Evolutionary conservation across 2,888 invertebrate genomes (phyloP), one percentile per base, ranked within the genome.

Genomic region (Augiades crinisus): DNA sequence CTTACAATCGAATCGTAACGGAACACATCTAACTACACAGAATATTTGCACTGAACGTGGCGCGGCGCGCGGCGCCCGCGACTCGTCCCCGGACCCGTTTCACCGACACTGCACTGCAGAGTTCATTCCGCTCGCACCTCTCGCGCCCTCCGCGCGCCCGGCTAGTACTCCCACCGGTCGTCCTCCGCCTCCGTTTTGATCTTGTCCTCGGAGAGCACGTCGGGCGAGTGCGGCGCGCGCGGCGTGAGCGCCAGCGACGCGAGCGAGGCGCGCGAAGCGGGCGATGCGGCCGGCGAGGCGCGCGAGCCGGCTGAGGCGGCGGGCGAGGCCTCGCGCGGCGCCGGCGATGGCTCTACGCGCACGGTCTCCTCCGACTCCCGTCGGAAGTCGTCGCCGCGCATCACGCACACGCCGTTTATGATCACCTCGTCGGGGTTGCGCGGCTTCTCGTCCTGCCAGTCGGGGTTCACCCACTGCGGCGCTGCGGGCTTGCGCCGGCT

Each of bases 381-480:
- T 37, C 91, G 80, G 75, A 94, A 95, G 75, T 95, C 95, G 62
- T 94, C 95, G 53, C 95, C 94, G 64, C 95, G 93, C 95, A 97
- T 96, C 4, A 97, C 97, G 74, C 97, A 97, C 17, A 98, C 97
- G 0, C 98, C 98, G 73, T 98, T 98, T 66, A 97, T 97, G 70
- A 97, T 97, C 17, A 96, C 96, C 73, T 96, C 96, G 68, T 94
- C 94, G 58, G 81, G 88, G 70, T 78, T 85, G 36, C 90, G 80
- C 12, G 91, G 89, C 62, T 91, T 90, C 61, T 92, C 92, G 71
- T 95, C 95, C 70, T 95, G 95, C 95, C 96, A 96, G 66, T 96
- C 96, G 5, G 98, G 98, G 81, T 98, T 98, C 3, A 98, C 97
- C 97, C 98, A 98, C 83, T 99, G 98, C 1, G 99, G 98, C 47